phyloP scores from a whole-genome alignment of 64 coral and sea anemone species.

The Montipora efflorescens region DNA sequence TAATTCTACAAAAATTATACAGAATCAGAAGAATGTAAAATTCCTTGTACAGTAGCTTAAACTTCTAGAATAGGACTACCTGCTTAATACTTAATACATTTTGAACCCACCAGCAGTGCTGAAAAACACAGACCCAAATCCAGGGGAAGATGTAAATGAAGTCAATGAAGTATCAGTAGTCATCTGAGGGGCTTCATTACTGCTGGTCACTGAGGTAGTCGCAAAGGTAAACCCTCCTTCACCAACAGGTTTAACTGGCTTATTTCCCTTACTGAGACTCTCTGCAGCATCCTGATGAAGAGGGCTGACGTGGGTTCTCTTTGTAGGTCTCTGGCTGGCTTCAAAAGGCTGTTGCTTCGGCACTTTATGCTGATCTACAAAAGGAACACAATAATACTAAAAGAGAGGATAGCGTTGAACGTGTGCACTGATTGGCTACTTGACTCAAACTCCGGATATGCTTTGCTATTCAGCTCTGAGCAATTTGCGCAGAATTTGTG shows the following conservation, averaged over 20 bases:
- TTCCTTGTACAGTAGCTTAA: too few species aligned
- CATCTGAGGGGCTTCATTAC: not conserved
- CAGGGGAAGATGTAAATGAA: not conserved
- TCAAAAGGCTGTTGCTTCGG: not conserved
- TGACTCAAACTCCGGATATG: too few species aligned
- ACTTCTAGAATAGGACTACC: not conserved
- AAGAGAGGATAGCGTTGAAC: too few species aligned
- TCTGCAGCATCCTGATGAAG: not conserved
- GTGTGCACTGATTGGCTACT: too few species aligned
- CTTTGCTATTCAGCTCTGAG: too few species aligned
- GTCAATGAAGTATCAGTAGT: not conserved
- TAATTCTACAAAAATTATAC: too few species aligned
- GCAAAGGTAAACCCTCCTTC: not conserved
- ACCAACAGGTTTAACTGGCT: not conserved
- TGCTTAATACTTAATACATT: not conserved
- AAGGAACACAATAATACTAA: too few species aligned
- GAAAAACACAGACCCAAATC: not conserved
- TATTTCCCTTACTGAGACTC: not conserved
- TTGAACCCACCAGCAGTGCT: not conserved
- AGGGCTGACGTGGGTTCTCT: slow-evolving; percentile 36
- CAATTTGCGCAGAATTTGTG: too few species aligned
- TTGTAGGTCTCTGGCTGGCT: not conserved
- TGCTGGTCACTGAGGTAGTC: not conserved
- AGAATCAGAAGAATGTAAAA: too few species aligned
- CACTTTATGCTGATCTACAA: not conserved